A percentile compares a stretch with the other conserved stretches of the same genome.
Conservation (phyloP, 2,797 vertebrate genomes). For the Adrianichthys oophorus region DNA sequence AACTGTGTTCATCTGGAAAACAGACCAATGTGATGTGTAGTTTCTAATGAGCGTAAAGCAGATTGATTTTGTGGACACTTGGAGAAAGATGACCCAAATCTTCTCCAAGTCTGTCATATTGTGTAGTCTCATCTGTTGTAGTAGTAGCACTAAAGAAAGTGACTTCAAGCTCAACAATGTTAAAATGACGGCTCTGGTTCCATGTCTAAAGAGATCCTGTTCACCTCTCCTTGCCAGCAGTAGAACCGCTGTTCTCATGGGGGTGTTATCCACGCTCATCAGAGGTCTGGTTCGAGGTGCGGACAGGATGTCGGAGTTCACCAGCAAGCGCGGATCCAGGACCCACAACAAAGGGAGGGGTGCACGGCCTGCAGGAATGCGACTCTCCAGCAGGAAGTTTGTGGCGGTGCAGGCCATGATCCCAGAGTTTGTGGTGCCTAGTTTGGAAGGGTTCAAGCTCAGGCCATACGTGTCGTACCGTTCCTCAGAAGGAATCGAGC, state of each 20-base stretch:
- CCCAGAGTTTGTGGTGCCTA: conserved; percentile 88
- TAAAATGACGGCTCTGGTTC: too few species aligned
- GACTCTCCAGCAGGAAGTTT: conserved; percentile 79
- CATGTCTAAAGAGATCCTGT: too few species aligned
- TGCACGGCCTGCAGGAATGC: conserved; percentile 72
- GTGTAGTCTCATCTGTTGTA: too few species aligned
- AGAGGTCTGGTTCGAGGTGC: conserved; percentile 87
- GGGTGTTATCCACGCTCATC: conserved; percentile 80
- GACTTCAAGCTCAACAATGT: too few species aligned
- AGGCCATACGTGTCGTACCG: conserved; percentile 91
- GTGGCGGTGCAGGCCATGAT: conserved; percentile 81
- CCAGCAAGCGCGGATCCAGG: conserved; percentile 89
- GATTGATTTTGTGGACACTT: too few species aligned
- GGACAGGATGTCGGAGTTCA: conserved; percentile 87
- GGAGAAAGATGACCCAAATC: too few species aligned
- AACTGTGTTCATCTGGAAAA: too few species aligned
- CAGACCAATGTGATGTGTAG: too few species aligned
- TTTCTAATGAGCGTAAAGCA: too few species aligned
- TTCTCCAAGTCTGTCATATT: too few species aligned
- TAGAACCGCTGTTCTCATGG: conserved; percentile 72
- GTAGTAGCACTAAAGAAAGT: too few species aligned
- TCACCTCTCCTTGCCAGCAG: neutral
- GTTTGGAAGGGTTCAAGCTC: conserved; percentile 86
- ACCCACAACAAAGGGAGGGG: conserved; percentile 84
- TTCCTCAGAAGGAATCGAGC: conserved; percentile 70